A percentile compares a stretch with the other conserved stretches of the same genome.
phyloP scores from a whole-genome alignment of 2,888 invertebrate species.

The Lamproptera curius region DNA sequence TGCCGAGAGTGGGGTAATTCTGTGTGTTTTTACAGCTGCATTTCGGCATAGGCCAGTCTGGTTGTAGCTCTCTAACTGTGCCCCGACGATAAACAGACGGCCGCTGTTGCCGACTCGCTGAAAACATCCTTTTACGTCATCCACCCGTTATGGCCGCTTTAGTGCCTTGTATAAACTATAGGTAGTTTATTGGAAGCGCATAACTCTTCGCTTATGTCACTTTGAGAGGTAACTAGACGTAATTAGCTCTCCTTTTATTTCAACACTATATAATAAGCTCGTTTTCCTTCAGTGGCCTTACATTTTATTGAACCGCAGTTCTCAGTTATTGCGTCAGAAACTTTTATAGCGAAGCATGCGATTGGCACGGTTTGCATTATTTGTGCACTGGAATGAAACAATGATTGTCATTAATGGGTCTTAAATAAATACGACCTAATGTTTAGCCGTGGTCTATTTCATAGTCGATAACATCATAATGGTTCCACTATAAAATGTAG shows the following conservation, averaged over 20 bases:
- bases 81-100: conserved; percentile 74
- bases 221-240: not conserved
- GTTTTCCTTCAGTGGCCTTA: conserved; percentile 13
- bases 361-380: too few relatives aligned
- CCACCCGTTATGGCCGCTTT: conserved; percentile 59
- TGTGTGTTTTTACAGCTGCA: conserved; percentile 73
- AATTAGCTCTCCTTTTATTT: conserved; percentile 3
- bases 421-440: conserved; percentile 4
- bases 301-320: conserved; percentile 9
- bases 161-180: conserved; percentile 35
- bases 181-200: not conserved
- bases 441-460: too few relatives aligned
- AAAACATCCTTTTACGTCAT: conserved; percentile 79
- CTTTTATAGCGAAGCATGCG: not conserved
- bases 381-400: too few relatives aligned
- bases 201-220: not conserved
- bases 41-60: conserved; percentile 57
- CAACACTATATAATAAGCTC: conserved; percentile 10
- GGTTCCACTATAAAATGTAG: not conserved
- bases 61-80: conserved; percentile 65
- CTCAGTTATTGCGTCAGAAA: conserved; percentile 12
- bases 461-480: too few relatives aligned
- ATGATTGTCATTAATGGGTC: too few relatives aligned
- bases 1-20: conserved; percentile 56
- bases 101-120: conserved; percentile 64